Conservation (phyloP, 2,113 vertebrate genomes). For the Xenopus borealis region DNA sequence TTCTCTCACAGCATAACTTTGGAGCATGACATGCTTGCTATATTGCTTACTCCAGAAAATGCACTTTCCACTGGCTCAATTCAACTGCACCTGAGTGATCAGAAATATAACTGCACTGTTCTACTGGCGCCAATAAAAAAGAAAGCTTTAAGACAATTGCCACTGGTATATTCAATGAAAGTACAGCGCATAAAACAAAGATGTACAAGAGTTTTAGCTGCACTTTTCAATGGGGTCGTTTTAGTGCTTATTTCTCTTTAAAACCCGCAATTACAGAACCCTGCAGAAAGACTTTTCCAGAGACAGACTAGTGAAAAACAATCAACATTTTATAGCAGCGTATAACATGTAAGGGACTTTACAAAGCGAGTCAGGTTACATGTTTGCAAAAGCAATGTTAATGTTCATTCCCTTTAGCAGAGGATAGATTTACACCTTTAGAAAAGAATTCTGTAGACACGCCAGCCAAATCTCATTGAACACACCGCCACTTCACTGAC, state of each 20-base stretch:
- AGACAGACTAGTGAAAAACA: conserved; percentile 33
- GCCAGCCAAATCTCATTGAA: conserved; percentile 33
- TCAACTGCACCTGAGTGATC: no score
- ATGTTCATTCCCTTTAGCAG: conserved; percentile 23
- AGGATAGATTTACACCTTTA: conserved; percentile 44
- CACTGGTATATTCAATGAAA: no score
- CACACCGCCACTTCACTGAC: conserved; percentile 11
- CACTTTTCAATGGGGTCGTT: no score
- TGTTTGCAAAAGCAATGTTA: conserved; percentile 25
- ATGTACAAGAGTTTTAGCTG: background rate
- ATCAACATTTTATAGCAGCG: conserved; percentile 30
- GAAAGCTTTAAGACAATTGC: no score
- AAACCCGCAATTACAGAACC: background rate
- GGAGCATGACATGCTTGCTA: no score
- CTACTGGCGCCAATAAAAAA: no score
- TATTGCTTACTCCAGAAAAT: no score
- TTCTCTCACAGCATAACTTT: no score
- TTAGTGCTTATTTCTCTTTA: no score
- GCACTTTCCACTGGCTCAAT: no score
- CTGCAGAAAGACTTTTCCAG: conserved; percentile 33
- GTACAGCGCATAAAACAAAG: background rate
- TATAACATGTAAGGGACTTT: conserved; percentile 40
- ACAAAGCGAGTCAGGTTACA: conserved; percentile 37
- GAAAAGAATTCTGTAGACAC: conserved; percentile 37
- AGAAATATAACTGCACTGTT: no score